A percentile compares a stretch with the other conserved stretches of the same genome.
phyloP scores from a whole-genome alignment of 2,888 invertebrate genomes.

The Phragmatobia fuliginosa region DNA sequence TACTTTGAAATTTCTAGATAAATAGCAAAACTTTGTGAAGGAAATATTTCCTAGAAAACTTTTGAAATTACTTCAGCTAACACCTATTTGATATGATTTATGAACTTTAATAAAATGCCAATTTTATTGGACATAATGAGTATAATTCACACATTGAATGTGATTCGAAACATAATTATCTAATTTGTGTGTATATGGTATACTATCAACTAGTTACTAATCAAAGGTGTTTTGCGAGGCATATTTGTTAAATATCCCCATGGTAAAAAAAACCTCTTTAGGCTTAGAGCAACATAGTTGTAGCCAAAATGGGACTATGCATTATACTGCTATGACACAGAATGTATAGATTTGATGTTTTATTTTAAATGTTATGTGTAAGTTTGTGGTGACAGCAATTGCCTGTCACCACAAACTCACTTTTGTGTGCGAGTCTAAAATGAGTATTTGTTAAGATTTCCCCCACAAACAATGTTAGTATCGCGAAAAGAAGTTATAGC shows the following conservation, averaged over 20 bases:
- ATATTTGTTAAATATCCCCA: background rate
- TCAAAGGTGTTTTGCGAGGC: background rate
- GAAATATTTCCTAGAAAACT: slow-evolving; percentile 67
- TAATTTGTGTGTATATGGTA: slow-evolving; percentile 17
- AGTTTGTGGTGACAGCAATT: no score
- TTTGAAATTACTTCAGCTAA: slow-evolving; percentile 67
- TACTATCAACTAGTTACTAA: slow-evolving; percentile 15
- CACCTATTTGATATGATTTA: slow-evolving; percentile 71
- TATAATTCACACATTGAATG: slow-evolving; percentile 52
- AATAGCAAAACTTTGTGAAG: slow-evolving; percentile 67
- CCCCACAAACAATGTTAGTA: no score
- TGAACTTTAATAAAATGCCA: slow-evolving; percentile 58
- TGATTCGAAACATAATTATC: slow-evolving; percentile 40
- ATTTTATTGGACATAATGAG: slow-evolving; percentile 61
- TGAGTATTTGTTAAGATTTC: no score
- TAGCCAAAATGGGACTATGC: no score
- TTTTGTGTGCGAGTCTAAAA: no score
- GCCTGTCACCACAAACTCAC: no score
- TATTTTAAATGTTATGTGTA: no score
- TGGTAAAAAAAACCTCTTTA: background rate
- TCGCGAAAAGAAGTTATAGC: no score
- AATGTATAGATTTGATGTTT: no score
- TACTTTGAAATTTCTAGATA: slow-evolving; percentile 54
- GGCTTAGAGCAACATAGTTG: no score
- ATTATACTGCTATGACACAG: no score